These are phyloP conservation scores for Falco rusticolus DNA, from an alignment of 2,797 vertebrate genomes.

Conservation along the genomic window DNA sequence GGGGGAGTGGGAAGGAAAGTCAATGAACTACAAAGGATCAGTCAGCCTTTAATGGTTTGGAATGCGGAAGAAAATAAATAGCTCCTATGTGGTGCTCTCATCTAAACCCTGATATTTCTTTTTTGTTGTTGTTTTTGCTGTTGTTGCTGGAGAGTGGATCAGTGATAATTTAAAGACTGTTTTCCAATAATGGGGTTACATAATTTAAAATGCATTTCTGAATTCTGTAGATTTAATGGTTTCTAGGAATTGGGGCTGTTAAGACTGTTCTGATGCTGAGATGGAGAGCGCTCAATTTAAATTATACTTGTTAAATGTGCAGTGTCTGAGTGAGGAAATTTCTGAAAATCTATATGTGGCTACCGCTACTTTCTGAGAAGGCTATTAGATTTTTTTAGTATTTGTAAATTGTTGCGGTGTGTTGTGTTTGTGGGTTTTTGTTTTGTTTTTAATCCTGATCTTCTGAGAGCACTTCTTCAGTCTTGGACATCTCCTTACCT, in stretches of 20 bases:
- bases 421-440: no score
- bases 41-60: not conserved
- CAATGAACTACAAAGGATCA: not conserved
- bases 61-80: not conserved
- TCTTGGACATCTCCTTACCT: not conserved
- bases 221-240: not conserved
- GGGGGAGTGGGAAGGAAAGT: no score
- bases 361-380: not conserved
- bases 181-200: not conserved
- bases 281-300: not conserved
- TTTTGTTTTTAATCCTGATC: not conserved
- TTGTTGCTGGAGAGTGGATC: not conserved
- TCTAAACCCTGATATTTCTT: not conserved
- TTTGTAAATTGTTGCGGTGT: not conserved
- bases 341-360: not conserved
- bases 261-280: not conserved
- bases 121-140: no score
- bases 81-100: rapidly evolving
- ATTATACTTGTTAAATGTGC: not conserved
- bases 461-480: not conserved
- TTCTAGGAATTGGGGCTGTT: not conserved
- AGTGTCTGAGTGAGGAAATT: not conserved
- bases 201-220: not conserved
- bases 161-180: not conserved
- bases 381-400: not conserved